Percentiles rank a stretch among this genome's conserved stretches.
Evolutionary conservation across 2,113 vertebrate species (phyloP).

Genomic region (Siniperca knerii): DNA sequence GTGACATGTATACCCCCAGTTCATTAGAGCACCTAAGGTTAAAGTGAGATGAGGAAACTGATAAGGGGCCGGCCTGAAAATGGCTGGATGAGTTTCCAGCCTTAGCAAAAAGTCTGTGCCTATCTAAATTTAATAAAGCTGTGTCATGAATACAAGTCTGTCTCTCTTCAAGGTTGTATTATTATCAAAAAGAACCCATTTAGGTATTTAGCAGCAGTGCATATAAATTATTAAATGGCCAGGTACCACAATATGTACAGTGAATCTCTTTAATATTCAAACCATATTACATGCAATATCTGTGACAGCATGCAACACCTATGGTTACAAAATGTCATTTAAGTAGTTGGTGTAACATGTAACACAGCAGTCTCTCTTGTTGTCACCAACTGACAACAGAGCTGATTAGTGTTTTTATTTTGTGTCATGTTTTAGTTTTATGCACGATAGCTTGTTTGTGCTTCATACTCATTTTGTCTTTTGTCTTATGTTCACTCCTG

Average conservation of each 20-base stretch:
- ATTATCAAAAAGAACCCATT: constrained; percentile 35
- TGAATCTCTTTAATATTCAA: background rate
- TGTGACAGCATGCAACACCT: constrained; percentile 12
- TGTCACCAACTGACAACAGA: constrained; percentile 25
- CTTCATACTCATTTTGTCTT: background rate
- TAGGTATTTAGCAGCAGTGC: constrained; percentile 33
- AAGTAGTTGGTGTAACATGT: background rate
- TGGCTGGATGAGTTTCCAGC: constrained; percentile 30
- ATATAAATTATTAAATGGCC: constrained; percentile 23
- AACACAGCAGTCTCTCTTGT: constrained; percentile 9
- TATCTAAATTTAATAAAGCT: constrained; percentile 62
- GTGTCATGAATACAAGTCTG: constrained; percentile 34
- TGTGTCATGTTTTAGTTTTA: constrained; percentile 16
- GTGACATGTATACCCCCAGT: constrained; percentile 80
- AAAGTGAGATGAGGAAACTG: constrained; percentile 81
- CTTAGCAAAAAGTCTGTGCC: constrained; percentile 3
- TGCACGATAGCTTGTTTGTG: constrained; percentile 20
- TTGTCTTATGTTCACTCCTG: background rate
- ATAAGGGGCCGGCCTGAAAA: constrained; percentile 64
- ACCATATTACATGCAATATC: background rate
- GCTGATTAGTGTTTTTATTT: background rate
- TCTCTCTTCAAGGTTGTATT: constrained; percentile 16
- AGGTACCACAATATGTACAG: constrained; percentile 15
- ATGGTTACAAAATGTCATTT: background rate
- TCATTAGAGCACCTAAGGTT: constrained; percentile 77